Conservation (phyloP, 2,797 vertebrate genomes). For the Tokudaia muenninki region DNA sequence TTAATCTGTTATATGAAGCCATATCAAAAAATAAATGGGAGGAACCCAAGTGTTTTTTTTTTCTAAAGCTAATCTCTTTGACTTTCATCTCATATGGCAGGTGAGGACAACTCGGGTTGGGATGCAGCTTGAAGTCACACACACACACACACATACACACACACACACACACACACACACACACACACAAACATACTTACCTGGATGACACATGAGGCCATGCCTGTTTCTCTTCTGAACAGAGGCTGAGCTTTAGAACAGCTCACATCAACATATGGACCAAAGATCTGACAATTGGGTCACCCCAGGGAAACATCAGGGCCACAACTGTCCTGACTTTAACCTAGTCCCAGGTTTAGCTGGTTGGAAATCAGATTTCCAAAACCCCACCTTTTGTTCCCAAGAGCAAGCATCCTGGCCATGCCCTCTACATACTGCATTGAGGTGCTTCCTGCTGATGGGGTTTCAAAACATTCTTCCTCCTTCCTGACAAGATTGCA, state of each 20-base stretch:
- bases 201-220: not conserved
- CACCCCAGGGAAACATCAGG: slow-evolving; percentile 30
- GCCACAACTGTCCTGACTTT: slow-evolving; percentile 16
- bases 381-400: slow-evolving; percentile 9
- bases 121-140: not conserved
- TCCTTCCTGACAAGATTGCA: slow-evolving; percentile 69
- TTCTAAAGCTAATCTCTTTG: not conserved
- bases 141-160: not conserved
- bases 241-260: not conserved
- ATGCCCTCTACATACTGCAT: not conserved
- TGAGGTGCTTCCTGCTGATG: not conserved
- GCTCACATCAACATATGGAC: not conserved
- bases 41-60: not conserved
- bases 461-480: slow-evolving; percentile 45
- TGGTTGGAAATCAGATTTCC: not conserved
- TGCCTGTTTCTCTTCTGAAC: slow-evolving; percentile 35
- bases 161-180: not conserved
- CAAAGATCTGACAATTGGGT: not conserved
- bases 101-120: not conserved
- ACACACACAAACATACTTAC: not conserved
- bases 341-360: not conserved
- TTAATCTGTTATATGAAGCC: slow-evolving; percentile 45
- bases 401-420: not conserved
- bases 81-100: not conserved
- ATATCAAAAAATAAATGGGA: slow-evolving; percentile 42